A percentile compares a stretch with the other conserved stretches of the same genome.
These are phyloP conservation scores for Coluber constrictor DNA, from an alignment of 2,797 vertebrate genomes.

Conservation along the genomic window DNA sequence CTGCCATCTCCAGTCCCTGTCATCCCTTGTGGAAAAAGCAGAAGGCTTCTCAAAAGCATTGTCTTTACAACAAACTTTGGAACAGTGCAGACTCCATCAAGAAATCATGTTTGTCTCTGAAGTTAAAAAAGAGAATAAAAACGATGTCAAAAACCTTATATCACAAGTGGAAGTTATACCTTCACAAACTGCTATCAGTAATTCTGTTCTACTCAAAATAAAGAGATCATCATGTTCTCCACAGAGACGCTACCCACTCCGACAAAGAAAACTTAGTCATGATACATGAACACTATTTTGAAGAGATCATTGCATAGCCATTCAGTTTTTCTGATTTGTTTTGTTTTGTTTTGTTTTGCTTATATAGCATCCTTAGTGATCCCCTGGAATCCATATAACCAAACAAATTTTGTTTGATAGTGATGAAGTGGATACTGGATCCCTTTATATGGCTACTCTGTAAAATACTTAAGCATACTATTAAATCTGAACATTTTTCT, in stretches of 20 bases:
- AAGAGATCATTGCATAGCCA: background rate
- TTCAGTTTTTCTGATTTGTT: background rate
- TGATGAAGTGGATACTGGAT: background rate
- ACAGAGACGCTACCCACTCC: constrained; percentile 65
- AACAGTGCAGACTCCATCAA: constrained; percentile 73
- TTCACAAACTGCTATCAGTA: constrained; percentile 17
- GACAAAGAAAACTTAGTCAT: constrained; percentile 60
- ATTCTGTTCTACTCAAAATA: constrained; percentile 68
- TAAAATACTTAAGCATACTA: background rate
- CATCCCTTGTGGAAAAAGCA: constrained; percentile 77
- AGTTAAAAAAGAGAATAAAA: constrained; percentile 32
- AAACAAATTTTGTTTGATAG: background rate
- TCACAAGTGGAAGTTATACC: constrained; percentile 49
- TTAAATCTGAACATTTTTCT: background rate
- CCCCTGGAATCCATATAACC: background rate
- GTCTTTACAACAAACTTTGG: constrained; percentile 68
- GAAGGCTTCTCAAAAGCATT: constrained; percentile 81
- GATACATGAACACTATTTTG: constrained; percentile 7
- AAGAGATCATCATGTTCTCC: constrained; percentile 57
- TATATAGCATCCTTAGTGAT: background rate
- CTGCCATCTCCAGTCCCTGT: constrained; percentile 72
- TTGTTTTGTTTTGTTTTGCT: no score
- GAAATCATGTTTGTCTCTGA: constrained; percentile 72
- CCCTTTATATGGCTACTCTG: background rate
- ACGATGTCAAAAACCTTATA: constrained; percentile 32